Conservation (phyloP, 2,113 vertebrate genomes). For the Hypocryptadius cinnamomeus region DNA sequence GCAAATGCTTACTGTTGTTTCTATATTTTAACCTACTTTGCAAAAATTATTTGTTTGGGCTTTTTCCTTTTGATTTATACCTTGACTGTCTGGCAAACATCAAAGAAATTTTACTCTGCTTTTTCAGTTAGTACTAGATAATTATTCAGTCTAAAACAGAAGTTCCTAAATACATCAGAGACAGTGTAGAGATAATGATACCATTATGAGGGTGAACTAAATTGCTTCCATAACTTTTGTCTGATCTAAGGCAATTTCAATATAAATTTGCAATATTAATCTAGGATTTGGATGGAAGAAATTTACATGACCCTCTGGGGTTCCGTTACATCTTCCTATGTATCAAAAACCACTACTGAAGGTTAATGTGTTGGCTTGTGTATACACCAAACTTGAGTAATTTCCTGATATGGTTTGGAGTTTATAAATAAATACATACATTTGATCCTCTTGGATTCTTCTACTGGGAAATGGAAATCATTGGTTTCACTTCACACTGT, state of each 20-base stretch:
- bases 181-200: background rate
- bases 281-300: background rate
- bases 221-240: background rate
- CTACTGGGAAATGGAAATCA: background rate
- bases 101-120: background rate
- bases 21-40: background rate
- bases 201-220: background rate
- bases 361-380: background rate
- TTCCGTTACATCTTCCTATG: background rate
- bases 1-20: background rate
- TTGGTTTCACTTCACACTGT: background rate
- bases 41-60: background rate
- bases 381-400: background rate
- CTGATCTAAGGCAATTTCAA: background rate
- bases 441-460: background rate
- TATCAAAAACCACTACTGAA: background rate
- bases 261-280: constrained; percentile 6
- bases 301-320: background rate
- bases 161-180: background rate
- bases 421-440: background rate
- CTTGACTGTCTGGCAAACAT: background rate
- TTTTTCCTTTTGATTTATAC: background rate
- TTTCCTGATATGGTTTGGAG: background rate
- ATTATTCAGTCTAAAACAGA: background rate
- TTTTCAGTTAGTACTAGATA: background rate